Evolutionary conservation across 2,113 vertebrate species (phyloP).

Genomic region (Chloebia gouldiae): DNA sequence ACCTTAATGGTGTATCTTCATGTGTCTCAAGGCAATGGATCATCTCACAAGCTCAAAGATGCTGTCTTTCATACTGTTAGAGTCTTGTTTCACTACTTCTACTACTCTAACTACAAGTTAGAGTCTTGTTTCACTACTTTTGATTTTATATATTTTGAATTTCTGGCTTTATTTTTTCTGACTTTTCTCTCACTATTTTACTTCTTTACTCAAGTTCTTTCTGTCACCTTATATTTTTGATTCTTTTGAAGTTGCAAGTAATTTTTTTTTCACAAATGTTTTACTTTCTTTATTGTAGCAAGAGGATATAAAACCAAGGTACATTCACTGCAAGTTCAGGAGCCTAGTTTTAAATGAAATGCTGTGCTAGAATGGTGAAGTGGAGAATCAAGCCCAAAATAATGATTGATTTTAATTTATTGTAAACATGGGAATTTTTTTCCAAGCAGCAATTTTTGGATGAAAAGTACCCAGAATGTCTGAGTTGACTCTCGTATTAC

Average conservation of each 20-base stretch:
- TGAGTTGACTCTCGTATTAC: slow-evolving; percentile 43
- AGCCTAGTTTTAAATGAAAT: slow-evolving; percentile 14
- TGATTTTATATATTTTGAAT: not conserved
- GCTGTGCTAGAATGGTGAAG: not conserved
- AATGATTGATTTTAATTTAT: slow-evolving; percentile 59
- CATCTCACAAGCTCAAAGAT: not conserved
- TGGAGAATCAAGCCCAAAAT: slow-evolving; percentile 20
- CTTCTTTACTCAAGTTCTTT: not conserved
- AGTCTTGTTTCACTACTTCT: no score
- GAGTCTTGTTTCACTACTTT: not conserved
- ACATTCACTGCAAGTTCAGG: not conserved
- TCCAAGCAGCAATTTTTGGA: slow-evolving; percentile 31
- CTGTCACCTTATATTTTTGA: not conserved
- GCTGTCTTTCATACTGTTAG: not conserved
- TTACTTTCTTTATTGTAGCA: not conserved
- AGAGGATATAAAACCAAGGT: not conserved
- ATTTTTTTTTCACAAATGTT: not conserved
- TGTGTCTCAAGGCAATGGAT: not conserved
- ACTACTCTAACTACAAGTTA: not conserved
- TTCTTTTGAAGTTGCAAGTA: not conserved
- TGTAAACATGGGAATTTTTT: slow-evolving; percentile 53
- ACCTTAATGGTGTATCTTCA: not conserved
- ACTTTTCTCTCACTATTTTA: not conserved
- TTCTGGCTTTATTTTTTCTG: not conserved
- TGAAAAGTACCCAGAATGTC: slow-evolving; percentile 21